Conservation (phyloP, 2,888 invertebrate species). For the Chelonus formosanus region DNA sequence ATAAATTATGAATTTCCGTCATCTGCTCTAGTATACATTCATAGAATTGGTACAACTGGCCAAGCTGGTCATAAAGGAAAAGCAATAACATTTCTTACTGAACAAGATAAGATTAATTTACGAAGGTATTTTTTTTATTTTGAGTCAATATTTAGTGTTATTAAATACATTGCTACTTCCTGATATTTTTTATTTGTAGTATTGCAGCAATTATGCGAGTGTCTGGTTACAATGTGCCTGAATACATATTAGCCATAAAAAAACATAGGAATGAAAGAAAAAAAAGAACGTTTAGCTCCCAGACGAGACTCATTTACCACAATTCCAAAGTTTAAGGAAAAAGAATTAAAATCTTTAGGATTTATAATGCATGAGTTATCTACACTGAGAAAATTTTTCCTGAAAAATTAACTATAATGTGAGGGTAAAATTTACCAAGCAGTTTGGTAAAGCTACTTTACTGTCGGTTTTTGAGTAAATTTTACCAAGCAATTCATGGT, state of each 20-base stretch:
- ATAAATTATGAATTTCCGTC: slow-evolving; percentile 98
- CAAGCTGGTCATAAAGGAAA: slow-evolving; percentile 88
- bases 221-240: no score
- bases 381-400: no score
- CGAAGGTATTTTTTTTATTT: slow-evolving; percentile 72
- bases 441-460: no score
- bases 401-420: no score
- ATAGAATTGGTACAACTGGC: slow-evolving; percentile 90
- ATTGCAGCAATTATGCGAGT: slow-evolving; percentile 90
- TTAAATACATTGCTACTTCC: slow-evolving; percentile 12
- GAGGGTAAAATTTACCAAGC: no score
- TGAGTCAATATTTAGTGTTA: slow-evolving; percentile 15
- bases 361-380: slow-evolving; percentile 50
- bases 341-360: slow-evolving; percentile 14
- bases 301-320: slow-evolving; percentile 76
- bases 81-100: slow-evolving; percentile 93
- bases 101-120: no score
- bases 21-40: slow-evolving; percentile 88
- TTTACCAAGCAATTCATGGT: no score
- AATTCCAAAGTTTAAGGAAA: slow-evolving; percentile 61
- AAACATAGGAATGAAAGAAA: slow-evolving; percentile 73
- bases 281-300: slow-evolving; percentile 71
- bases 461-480: no score
- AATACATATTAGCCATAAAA: slow-evolving; percentile 78
- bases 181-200: slow-evolving; percentile 65